Percentiles rank a stretch among this genome's conserved stretches.
Conservation (phyloP, 2,797 vertebrate genomes). For the Mormyrops boulengeri region DNA sequence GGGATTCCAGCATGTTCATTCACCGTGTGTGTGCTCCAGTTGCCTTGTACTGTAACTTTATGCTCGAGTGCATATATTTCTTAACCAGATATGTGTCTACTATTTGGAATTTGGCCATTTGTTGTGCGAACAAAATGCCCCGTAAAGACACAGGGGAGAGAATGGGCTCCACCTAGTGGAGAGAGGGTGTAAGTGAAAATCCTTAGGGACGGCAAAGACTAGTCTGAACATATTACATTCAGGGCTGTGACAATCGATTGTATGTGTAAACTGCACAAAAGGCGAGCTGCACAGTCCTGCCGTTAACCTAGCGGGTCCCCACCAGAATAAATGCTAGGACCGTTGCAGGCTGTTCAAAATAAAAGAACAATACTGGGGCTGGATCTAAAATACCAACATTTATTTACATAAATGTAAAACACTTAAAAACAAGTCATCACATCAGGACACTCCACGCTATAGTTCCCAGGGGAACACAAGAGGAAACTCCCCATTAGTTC, state of each 20-base stretch:
- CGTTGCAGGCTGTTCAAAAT: no score
- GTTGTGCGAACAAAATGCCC: background rate
- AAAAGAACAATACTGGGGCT: no score
- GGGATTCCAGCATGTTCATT: background rate
- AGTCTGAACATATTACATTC: background rate
- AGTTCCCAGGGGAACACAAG: no score
- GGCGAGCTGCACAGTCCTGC: no score
- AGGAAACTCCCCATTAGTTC: no score
- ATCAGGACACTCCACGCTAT: no score
- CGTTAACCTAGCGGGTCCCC: no score
- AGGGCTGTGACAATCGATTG: background rate
- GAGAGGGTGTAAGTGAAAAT: background rate
- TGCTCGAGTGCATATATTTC: background rate
- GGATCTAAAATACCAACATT: no score
- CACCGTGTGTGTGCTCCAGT: background rate
- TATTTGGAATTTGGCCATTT: background rate
- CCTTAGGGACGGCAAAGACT: background rate
- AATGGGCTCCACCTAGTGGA: slow-evolving; percentile 29
- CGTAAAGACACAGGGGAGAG: background rate
- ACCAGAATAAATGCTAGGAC: no score
- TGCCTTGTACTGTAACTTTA: background rate
- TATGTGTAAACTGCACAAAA: background rate
- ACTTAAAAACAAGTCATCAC: no score
- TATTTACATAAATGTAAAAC: no score
- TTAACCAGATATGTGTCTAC: background rate